Evolutionary conservation across 2,797 vertebrate genomes (phyloP), one percentile per base, ranked within the genome.

Genomic region (Chromis chromis): DNA sequence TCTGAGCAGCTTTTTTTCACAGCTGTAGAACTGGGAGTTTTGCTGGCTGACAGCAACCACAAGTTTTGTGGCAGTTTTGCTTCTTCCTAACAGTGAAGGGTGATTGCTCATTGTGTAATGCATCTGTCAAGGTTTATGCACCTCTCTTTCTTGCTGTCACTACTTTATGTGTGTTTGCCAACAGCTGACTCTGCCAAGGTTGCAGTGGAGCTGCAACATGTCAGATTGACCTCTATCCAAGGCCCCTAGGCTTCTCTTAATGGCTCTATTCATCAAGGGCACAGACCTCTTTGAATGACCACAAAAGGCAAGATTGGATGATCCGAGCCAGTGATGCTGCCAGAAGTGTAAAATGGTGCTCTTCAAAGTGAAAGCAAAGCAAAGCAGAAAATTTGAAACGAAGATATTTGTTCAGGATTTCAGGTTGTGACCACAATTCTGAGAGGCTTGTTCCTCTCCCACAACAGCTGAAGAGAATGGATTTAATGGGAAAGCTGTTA

Each of bases 401-500:
- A 54, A 62, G 57, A 28, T 27, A 42, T 67, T 74, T 75, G 55
- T 73, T 66, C 10, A 17, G 49, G 63, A 4, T 50, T 72, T 81
- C 27, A 25, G 54, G 42, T 71, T 72, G 36, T 48, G 31, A 19
- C 46, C 46, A 27, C 1, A 11, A 28, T 31, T 67, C 31, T 62
- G 22, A 49, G 54, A 58, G 42, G 60, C 36, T 74, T 49, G 42
- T 65, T 70, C 9, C 68, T 70, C 49, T 82, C 53, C 21, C 21
- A 62, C 67, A 77, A n/a, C 79, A 81, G 82, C 71, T 65, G 86
- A 88, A 56, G 65, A 73, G 70, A 85, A 87, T 79, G 83, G 76
- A 79, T 84, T 83, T 82, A 82, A 90, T 85, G 83, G 71, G 76
- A 76, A 85, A 81, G 70, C 82, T 84, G 82, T 81, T 69, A 58